Base-by-base conservation (phyloP, 2,888 invertebrate genomes). In the Maniola hyperantus region DNA sequence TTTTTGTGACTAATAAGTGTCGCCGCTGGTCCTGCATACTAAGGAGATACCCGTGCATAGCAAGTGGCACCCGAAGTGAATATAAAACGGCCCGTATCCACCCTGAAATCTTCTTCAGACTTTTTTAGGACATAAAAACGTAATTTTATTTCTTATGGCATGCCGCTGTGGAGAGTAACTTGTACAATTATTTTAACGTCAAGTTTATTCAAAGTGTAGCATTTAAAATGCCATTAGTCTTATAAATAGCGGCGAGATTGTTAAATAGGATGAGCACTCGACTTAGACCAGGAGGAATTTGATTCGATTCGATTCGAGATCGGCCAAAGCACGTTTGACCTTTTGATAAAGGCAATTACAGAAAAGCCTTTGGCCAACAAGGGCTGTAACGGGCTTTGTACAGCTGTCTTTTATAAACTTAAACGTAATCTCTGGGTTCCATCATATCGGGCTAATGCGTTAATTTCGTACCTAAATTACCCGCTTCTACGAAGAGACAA, bases 1-100 rank as follows among this genome's bases (percentile, higher is more conserved):
- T 89, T 90, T 92, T 91, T 89, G 84, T 89, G 89, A 89, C 90
- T 91, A 91, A 92, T 91, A 91, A 92, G 87, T 89, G 88, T 82
- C 83, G 84, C 79, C 72, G 81, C 82, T 73, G 79, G 81, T 76
- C 83, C 89, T 83, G 91, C 89, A 91, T 92, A 92, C 90, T 91
- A 89, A 92, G 74, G 71, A 83, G 88, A 82, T 80, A 80, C 85
- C 80, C 83, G 84, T 84, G 85, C 87, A 90, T 88, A 84, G 83
- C 86, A 87, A 86, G 87, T 74, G 67, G 77, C 76, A 88, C 89
- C 81, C 79, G 78, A 78, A 77, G 81, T 82, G 91, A 91, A 91
- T 91, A 88, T 89, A 86, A 89, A 91, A 89, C 76, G 82, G 77
- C 77, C 75, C 76, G 82, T 81, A 79, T 79, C 79, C 83, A 75